Percentiles rank a stretch among this genome's conserved stretches.
Evolutionary conservation across 2,113 vertebrate species (phyloP).

Genomic region (Alouatta palliata): DNA sequence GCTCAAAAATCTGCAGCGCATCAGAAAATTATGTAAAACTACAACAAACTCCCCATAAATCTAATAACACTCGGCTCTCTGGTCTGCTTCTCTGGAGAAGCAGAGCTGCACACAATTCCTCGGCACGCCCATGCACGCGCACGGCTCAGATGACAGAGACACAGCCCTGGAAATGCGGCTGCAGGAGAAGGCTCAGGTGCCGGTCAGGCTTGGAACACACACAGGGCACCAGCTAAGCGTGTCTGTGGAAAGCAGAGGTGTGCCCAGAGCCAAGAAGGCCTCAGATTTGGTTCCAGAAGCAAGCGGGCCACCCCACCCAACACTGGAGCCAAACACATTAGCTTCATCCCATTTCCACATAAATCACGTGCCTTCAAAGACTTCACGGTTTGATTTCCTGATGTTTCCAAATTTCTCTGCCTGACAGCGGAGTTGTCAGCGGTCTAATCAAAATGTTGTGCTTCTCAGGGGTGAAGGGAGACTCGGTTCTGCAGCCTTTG

Average conservation of each 20-base stretch:
- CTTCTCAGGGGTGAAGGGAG: background rate
- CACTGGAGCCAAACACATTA: conserved; percentile 77
- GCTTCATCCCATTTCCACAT: conserved; percentile 78
- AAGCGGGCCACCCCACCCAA: conserved; percentile 65
- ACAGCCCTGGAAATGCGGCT: conserved; percentile 53
- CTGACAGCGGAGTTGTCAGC: conserved; percentile 76
- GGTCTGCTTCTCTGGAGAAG: too few relatives aligned
- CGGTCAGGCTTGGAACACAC: conserved; percentile 40
- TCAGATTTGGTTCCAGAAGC: conserved; percentile 69
- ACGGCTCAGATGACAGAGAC: conserved; percentile 37
- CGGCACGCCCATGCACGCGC: conserved; percentile 1
- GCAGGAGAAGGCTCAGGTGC: conserved; percentile 29
- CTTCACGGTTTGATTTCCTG: conserved; percentile 83
- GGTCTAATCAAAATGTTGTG: conserved; percentile 70
- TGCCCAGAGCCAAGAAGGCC: conserved; percentile 69
- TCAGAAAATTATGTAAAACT: conserved; percentile 75
- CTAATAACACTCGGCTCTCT: conserved; percentile 73
- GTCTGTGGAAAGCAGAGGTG: conserved; percentile 9
- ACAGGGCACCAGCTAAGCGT: background rate
- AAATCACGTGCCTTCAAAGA: conserved; percentile 82
- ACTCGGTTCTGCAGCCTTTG: background rate
- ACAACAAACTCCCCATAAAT: conserved; percentile 62
- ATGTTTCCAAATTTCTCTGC: conserved; percentile 81
- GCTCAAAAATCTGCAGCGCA: conserved; percentile 76
- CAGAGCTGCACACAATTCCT: conserved; percentile 56